A percentile compares a stretch with the other conserved stretches of the same genome.
Conservation (phyloP, 2,888 invertebrate species). For the Myopa testacea region DNA sequence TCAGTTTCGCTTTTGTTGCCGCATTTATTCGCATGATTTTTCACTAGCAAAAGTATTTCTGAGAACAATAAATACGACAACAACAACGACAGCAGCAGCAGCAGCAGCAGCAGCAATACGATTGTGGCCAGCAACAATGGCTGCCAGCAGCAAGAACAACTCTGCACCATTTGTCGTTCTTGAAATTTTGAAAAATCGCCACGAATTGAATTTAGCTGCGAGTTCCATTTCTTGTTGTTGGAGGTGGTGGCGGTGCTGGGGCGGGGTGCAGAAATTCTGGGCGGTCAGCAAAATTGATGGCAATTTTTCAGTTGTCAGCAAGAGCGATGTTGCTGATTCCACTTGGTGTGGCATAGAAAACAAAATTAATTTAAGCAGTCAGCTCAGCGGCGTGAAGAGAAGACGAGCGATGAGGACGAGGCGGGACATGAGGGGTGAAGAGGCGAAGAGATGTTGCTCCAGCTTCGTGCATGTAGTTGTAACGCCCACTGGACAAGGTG, state of each 20-base stretch:
- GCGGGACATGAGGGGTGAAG: too few species aligned
- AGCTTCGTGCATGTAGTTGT: neutral
- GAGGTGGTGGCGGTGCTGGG: neutral
- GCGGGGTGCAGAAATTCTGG: constrained; percentile 29
- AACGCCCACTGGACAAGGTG: neutral
- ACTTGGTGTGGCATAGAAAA: neutral
- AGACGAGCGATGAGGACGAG: neutral
- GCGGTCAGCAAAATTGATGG: constrained; percentile 38
- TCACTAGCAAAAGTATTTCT: constrained; percentile 26
- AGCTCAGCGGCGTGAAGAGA: neutral
- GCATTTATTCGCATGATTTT: constrained; percentile 33
- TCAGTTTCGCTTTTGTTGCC: constrained; percentile 36
- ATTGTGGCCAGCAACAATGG: constrained; percentile 28
- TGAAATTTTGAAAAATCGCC: constrained; percentile 16
- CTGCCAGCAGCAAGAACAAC: constrained; percentile 28
- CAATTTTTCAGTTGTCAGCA: constrained; percentile 35
- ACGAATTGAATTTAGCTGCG: constrained; percentile 57
- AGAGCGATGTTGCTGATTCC: constrained; percentile 19
- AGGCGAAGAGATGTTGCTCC: too few species aligned
- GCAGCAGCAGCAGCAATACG: constrained; percentile 7
- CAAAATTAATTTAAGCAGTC: neutral
- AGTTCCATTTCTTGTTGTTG: constrained; percentile 1
- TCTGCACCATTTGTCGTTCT: constrained; percentile 36
- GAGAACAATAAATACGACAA: constrained; percentile 31
- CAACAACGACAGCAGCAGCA: constrained; percentile 12